A percentile compares a stretch with the other conserved stretches of the same genome.
Conservation (phyloP, 2,888 invertebrate genomes). For the Pristionchus fissidentatus region DNA sequence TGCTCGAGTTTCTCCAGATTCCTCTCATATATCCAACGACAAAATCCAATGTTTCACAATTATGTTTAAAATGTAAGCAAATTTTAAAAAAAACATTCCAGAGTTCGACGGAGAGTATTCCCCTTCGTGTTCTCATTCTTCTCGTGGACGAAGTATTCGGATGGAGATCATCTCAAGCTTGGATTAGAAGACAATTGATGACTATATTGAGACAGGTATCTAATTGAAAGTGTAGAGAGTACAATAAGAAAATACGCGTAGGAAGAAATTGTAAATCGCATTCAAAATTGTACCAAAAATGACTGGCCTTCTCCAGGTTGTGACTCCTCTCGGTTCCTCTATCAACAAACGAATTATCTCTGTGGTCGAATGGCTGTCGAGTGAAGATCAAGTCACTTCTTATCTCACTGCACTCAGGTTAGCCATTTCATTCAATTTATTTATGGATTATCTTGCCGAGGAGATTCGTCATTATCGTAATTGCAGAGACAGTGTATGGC, state of each 20-base stretch:
- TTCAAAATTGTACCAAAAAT: not conserved
- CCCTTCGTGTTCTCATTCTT: slow-evolving; percentile 85
- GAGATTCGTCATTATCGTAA: no score
- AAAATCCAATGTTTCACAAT: not conserved
- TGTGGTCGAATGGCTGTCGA: slow-evolving; percentile 88
- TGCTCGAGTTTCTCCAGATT: not conserved
- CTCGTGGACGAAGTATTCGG: slow-evolving; percentile 87
- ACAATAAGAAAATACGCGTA: not conserved
- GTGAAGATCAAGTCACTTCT: slow-evolving; percentile 89
- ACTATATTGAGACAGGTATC: slow-evolving; percentile 38
- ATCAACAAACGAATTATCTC: slow-evolving; percentile 90
- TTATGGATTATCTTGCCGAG: not conserved
- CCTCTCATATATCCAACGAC: no score
- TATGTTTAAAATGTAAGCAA: not conserved
- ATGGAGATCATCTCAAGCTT: slow-evolving; percentile 86
- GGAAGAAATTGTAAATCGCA: no score
- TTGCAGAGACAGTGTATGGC: slow-evolving; percentile 80
- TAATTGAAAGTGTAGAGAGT: not conserved
- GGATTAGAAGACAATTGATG: slow-evolving; percentile 86
- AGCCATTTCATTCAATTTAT: not conserved
- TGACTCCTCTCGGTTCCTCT: slow-evolving; percentile 87
- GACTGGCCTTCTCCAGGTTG: slow-evolving; percentile 81
- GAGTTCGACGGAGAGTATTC: slow-evolving; percentile 83
- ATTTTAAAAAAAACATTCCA: not conserved
- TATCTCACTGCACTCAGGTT: slow-evolving; percentile 89